Evolutionary conservation across 2,888 invertebrate species (phyloP).

Genomic region (Aromia moschata): DNA sequence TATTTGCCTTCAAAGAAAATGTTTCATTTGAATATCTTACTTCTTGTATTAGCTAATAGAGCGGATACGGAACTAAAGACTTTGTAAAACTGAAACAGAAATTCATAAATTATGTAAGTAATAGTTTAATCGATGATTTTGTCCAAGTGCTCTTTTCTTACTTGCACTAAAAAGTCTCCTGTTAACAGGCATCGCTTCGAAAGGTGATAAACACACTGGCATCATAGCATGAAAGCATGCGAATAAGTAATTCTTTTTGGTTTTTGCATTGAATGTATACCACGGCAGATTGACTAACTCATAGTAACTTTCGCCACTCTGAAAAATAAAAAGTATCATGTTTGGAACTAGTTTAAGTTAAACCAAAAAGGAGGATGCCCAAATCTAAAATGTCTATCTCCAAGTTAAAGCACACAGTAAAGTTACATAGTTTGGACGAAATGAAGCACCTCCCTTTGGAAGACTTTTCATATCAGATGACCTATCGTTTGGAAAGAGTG

Average conservation of each 20-base stretch:
- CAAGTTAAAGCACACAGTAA: too few species aligned
- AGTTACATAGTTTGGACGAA: too few species aligned
- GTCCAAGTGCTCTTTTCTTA: background rate
- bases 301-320: background rate
- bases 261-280: background rate
- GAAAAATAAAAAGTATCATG: background rate
- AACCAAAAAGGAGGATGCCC: too few species aligned
- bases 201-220: background rate
- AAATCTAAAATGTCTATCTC: too few species aligned
- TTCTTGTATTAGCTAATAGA: background rate
- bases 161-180: conserved; percentile 3
- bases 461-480: too few species aligned
- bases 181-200: conserved; percentile 1
- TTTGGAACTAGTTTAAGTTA: too few species aligned
- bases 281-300: background rate
- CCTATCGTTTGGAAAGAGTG: too few species aligned
- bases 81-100: conserved; percentile 3
- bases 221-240: background rate
- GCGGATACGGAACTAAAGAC: background rate
- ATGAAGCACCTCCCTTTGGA: too few species aligned
- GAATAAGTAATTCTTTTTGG: background rate
- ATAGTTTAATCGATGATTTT: background rate
- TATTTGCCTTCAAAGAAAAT: too few species aligned
- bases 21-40: too few species aligned
- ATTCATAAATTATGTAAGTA: background rate